Conservation (phyloP, 1,140 invertebrate species). For the Cherax quadricarinatus region DNA sequence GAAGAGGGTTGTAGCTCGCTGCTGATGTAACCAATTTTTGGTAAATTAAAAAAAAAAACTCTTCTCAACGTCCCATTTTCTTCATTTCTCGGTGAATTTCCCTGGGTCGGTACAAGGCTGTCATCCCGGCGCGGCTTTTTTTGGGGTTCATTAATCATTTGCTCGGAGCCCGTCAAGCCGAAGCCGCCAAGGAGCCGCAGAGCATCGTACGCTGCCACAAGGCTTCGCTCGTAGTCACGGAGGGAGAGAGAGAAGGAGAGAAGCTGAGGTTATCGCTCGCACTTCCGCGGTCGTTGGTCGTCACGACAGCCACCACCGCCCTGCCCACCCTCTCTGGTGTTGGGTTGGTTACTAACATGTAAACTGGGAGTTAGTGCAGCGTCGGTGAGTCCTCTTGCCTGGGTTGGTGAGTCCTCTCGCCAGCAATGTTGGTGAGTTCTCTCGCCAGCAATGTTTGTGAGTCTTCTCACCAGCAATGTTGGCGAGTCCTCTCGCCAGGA, state of each 20-base stretch:
- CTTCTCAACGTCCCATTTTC: slow-evolving; percentile 45
- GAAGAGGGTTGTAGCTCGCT: too few species aligned
- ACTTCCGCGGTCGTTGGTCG: not conserved
- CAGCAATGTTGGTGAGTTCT: too few species aligned
- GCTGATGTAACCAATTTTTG: too few species aligned
- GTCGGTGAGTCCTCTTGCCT: not conserved
- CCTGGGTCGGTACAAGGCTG: slow-evolving; percentile 67
- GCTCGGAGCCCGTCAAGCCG: slow-evolving; percentile 65
- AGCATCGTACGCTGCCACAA: slow-evolving; percentile 49
- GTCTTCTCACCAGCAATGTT: too few species aligned
- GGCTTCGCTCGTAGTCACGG: slow-evolving; percentile 20
- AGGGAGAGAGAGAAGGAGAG: not conserved
- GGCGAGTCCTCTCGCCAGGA: too few species aligned
- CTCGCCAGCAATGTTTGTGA: too few species aligned
- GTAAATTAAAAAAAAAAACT: too few species aligned
- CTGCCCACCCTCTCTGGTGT: not conserved
- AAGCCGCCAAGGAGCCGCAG: slow-evolving; percentile 39
- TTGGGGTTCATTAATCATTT: slow-evolving; percentile 69
- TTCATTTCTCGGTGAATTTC: slow-evolving; percentile 70
- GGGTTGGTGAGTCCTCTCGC: too few species aligned
- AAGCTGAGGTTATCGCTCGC: not conserved
- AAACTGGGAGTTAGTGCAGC: not conserved
- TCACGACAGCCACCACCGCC: slow-evolving; percentile 11
- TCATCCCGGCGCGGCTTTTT: slow-evolving; percentile 61
- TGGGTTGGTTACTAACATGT: not conserved